Base-by-base conservation (phyloP, 2,888 invertebrate species). In the Hoplodrina ambigua region DNA sequence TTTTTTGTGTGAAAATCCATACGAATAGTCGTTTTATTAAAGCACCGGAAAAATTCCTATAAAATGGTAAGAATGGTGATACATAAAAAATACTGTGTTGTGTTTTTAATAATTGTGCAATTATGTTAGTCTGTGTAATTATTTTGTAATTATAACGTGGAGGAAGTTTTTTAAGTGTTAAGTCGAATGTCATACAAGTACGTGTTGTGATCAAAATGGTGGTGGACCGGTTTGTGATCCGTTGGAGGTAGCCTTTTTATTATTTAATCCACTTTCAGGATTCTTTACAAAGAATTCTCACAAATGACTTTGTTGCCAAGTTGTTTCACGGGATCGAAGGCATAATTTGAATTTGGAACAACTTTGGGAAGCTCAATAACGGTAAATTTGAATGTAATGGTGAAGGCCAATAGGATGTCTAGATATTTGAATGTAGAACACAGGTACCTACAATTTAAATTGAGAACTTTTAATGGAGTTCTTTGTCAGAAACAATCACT, bases 61-160 rank as follows among this genome's bases (percentile, higher is more conserved):
- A 63, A 84, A 85, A 88, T 87, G 86, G 88, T 89, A 88, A 87
- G 86, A 82, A 77, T 80, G 64, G 75, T 81, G 83, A 25, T 41
- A 41, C 41, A 2, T 41, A 62, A 69, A 71, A 75, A 78, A 57
- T 70, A 63, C 33, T 41, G 82, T 83, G 80, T 58, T 75, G 74
- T 82, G 71, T 75, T 72, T 13, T 63, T 75, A 57, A 63, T 83
- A 63, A 77, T 62, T 73, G 77, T 81, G 78, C 63, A 69, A 81
- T 76, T 75, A 81, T 53, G 25, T 64, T 76, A 52, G 46, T 67
- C 30, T 41, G 74, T 84, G 78, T 78, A 54, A 54, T 41, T 53
- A 53, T 46, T 25, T 55, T 44, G 52, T 75, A 80, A 78, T 83
- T 80, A 80, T 69, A 57, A 41, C 52, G 44, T 78, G 53, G 72